These are phyloP conservation scores for Plagodis dolabraria DNA, from an alignment of 2,888 invertebrate genomes.

Conservation along the genomic window DNA sequence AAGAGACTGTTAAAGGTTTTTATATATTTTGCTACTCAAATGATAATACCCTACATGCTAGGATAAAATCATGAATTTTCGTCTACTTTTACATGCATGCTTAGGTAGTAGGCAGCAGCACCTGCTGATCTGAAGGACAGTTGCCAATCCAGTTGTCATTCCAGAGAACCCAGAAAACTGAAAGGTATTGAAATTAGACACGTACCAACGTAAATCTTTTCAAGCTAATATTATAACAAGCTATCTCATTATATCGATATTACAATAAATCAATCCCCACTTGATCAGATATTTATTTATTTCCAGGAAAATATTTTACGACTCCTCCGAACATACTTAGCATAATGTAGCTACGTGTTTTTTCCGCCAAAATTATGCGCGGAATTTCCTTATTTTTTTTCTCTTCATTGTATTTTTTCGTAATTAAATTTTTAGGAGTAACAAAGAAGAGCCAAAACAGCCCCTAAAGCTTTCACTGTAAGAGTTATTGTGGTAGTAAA, in stretches of 20 bases:
- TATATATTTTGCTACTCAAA: too few relatives aligned
- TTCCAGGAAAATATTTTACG: slow-evolving; percentile 30
- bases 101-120: too few relatives aligned
- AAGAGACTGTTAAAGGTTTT: too few relatives aligned
- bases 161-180: too few relatives aligned
- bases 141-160: too few relatives aligned
- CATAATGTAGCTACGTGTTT: slow-evolving; percentile 35
- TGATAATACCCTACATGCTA: too few relatives aligned
- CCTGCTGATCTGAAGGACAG: too few relatives aligned
- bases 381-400: slow-evolving; percentile 33
- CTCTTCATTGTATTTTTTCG: slow-evolving; percentile 34
- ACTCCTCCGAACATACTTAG: slow-evolving; percentile 36
- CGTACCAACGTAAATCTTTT: too few relatives aligned
- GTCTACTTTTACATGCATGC: too few relatives aligned
- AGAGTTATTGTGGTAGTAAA: slow-evolving; percentile 13
- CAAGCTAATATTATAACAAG: not conserved
- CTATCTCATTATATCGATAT: slow-evolving; percentile 4
- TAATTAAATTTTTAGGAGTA: slow-evolving; percentile 36
- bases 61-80: too few relatives aligned
- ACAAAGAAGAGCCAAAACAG: slow-evolving; percentile 2
- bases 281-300: slow-evolving; percentile 17
- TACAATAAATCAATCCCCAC: slow-evolving; percentile 13
- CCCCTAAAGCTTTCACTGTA: slow-evolving; percentile 7
- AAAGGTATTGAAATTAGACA: too few relatives aligned
- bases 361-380: slow-evolving; percentile 32